Conservation (phyloP, 1,140 invertebrate species). For the Goniozus legneri region DNA sequence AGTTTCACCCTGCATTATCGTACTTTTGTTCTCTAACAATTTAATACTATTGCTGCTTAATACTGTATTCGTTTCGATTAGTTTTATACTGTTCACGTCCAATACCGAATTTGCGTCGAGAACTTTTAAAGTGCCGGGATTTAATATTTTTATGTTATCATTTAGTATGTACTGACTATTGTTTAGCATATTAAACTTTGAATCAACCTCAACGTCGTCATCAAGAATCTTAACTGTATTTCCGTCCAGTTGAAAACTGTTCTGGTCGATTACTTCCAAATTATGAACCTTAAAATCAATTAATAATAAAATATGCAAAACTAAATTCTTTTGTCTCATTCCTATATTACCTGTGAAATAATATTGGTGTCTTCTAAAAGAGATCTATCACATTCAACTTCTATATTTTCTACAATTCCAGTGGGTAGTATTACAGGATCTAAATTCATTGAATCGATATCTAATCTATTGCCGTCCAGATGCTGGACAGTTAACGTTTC, state of each 20-base stretch:
- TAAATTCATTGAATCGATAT: slow-evolving; percentile 42
- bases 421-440: slow-evolving; percentile 37
- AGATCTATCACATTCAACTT: slow-evolving; percentile 33
- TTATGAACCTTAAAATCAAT: slow-evolving; percentile 39
- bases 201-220: slow-evolving; percentile 29
- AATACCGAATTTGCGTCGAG: slow-evolving; percentile 37
- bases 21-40: slow-evolving; percentile 32
- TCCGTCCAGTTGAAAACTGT: slow-evolving; percentile 30
- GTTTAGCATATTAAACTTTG: slow-evolving; percentile 33
- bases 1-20: slow-evolving; percentile 21
- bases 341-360: slow-evolving; percentile 42
- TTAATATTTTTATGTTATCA: slow-evolving; percentile 36
- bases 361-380: slow-evolving; percentile 37
- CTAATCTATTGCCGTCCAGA: slow-evolving; percentile 36
- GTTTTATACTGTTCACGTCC: slow-evolving; percentile 37
- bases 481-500: slow-evolving; percentile 41
- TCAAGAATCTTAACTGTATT: slow-evolving; percentile 37
- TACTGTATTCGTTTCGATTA: slow-evolving; percentile 31
- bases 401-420: slow-evolving; percentile 37
- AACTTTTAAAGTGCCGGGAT: slow-evolving; percentile 37
- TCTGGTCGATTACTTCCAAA: slow-evolving; percentile 42
- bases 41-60: slow-evolving; percentile 21
- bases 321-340: too few species aligned
- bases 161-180: slow-evolving; percentile 36
- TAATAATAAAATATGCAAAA: slow-evolving; percentile 6